A percentile compares a stretch with the other conserved stretches of the same genome.
Evolutionary conservation across 2,888 invertebrate species (phyloP).

Genomic region (Nephrotoma guestfalica): DNA sequence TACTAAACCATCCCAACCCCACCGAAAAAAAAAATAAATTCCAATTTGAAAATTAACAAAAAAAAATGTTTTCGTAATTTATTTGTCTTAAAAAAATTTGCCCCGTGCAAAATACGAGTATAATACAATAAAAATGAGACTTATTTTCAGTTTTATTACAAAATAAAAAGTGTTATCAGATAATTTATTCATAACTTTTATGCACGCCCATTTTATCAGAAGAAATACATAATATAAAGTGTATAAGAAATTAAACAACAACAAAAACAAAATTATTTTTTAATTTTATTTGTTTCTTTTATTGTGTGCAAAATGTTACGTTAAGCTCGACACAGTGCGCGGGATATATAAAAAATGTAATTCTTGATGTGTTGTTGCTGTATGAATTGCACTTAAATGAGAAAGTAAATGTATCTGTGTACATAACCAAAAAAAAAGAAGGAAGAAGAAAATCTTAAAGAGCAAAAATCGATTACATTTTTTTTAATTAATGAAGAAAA

Average conservation of each 20-base stretch:
- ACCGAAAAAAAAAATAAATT: neutral
- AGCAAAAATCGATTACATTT: neutral
- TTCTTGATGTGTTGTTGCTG: neutral
- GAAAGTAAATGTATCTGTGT: neutral
- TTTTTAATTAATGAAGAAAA: neutral
- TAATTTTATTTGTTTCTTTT: neutral
- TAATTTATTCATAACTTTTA: slow-evolving; percentile 4
- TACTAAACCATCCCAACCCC: neutral
- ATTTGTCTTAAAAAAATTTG: neutral
- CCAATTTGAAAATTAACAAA: neutral
- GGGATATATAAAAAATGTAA: neutral
- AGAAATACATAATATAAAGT: neutral
- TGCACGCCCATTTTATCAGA: slow-evolving; percentile 3
- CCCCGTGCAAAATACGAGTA: slow-evolving; percentile 2
- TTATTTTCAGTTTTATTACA: neutral
- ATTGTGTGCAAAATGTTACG: neutral
- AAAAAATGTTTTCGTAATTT: neutral
- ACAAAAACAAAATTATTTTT: neutral
- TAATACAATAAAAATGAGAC: neutral
- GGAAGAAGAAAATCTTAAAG: neutral
- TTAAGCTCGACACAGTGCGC: neutral
- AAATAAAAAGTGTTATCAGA: slow-evolving; percentile 3
- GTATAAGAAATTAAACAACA: neutral
- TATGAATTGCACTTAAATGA: neutral
- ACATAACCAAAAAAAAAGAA: neutral